Evolutionary conservation across 1,140 invertebrate genomes (phyloP).

Genomic region (Ips typographus): DNA sequence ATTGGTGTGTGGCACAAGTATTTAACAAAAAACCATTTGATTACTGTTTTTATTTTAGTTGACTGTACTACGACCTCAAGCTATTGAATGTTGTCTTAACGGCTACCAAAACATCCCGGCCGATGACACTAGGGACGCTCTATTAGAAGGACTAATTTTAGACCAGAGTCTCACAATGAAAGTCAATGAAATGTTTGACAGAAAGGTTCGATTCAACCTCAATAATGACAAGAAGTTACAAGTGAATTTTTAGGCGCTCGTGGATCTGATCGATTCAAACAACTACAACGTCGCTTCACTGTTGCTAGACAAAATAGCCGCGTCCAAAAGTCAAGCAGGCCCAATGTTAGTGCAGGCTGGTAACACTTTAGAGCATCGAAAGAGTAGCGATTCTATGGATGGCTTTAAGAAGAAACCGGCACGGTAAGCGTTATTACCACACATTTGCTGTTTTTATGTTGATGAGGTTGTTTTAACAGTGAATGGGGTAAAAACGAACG

Average conservation of each 20-base stretch:
- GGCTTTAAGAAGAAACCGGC: slow-evolving; percentile 31
- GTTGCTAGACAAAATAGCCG: slow-evolving; percentile 47
- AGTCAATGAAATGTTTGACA: slow-evolving; percentile 56
- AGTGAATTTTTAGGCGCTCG: slow-evolving; percentile 47
- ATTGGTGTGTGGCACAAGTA: slow-evolving; percentile 17
- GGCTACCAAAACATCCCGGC: slow-evolving; percentile 55
- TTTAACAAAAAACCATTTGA: neutral
- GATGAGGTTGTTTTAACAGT: slow-evolving; percentile 3
- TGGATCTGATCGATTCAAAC: slow-evolving; percentile 56
- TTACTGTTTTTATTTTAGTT: slow-evolving; percentile 52
- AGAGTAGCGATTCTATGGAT: slow-evolving; percentile 25
- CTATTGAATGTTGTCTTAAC: slow-evolving; percentile 70
- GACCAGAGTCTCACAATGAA: slow-evolving; percentile 58
- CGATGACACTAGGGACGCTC: slow-evolving; percentile 49
- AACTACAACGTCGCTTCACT: slow-evolving; percentile 47
- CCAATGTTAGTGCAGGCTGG: slow-evolving; percentile 46
- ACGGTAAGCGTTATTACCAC: slow-evolving; percentile 27
- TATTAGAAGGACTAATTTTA: slow-evolving; percentile 55
- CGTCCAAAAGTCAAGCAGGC: slow-evolving; percentile 44
- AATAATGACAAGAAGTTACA: neutral
- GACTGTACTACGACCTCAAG: slow-evolving; percentile 65
- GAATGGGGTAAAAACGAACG: slow-evolving; percentile 30
- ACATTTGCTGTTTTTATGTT: slow-evolving; percentile 1
- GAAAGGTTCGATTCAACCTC: slow-evolving; percentile 34
- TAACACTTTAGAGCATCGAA: slow-evolving; percentile 47